Evolutionary conservation across 2,888 invertebrate genomes (phyloP).

Genomic region (Copidosoma aretas): DNA sequence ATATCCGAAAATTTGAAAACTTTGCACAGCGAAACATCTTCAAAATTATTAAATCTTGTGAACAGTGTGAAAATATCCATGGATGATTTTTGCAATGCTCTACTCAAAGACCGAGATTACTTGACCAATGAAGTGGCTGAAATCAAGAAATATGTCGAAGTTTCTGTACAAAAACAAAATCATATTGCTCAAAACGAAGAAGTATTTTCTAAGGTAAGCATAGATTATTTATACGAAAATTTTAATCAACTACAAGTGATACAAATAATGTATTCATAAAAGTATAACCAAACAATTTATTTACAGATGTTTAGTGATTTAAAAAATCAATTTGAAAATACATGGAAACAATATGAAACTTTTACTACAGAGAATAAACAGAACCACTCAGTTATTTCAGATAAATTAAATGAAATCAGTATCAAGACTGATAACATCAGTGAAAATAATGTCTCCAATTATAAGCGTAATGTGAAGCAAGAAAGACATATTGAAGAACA

Average conservation of each 20-base stretch:
- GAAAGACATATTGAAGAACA: conserved; percentile 45
- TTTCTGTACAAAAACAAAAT: conserved; percentile 43
- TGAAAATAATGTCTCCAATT: conserved; percentile 39
- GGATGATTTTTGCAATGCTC: conserved; percentile 43
- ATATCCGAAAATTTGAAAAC: conserved; percentile 50
- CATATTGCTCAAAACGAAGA: conserved; percentile 43
- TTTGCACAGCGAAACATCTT: conserved; percentile 45
- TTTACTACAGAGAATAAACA: conserved; percentile 38
- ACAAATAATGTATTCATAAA: neutral
- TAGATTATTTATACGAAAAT: conserved; percentile 16
- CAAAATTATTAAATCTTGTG: conserved; percentile 49
- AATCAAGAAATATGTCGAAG: conserved; percentile 45
- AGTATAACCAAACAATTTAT: neutral
- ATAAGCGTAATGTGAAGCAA: conserved; percentile 37
- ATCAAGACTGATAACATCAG: conserved; percentile 42
- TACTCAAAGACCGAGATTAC: conserved; percentile 46
- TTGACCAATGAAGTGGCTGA: conserved; percentile 44
- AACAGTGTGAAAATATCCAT: conserved; percentile 48
- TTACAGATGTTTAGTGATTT: conserved; percentile 47
- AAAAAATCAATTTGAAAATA: conserved; percentile 43
- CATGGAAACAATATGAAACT: conserved; percentile 36
- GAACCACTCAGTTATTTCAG: conserved; percentile 39
- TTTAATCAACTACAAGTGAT: conserved; percentile 14
- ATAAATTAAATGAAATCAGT: conserved; percentile 42
- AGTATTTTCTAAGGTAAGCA: conserved; percentile 40